phyloP scores from a whole-genome alignment of 2,797 vertebrate genomes.

The Takifugu rubripes region DNA sequence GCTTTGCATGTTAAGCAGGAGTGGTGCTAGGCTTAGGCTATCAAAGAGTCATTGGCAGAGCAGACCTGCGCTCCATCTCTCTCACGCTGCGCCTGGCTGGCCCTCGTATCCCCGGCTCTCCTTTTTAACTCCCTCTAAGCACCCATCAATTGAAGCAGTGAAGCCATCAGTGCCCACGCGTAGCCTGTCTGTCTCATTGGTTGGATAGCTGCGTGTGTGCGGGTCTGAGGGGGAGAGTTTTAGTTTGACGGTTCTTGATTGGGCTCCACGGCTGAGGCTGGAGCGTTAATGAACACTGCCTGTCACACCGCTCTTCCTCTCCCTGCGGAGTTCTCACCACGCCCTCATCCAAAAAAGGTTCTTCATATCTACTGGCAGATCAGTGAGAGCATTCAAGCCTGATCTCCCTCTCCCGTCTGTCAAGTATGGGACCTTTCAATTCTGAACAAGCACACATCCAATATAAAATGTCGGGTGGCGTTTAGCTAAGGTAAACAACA shows the following conservation, averaged over 20 bases:
- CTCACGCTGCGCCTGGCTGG: slow-evolving; percentile 29
- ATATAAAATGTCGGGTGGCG: no score
- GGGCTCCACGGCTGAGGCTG: slow-evolving; percentile 57
- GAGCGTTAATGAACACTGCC: slow-evolving; percentile 62
- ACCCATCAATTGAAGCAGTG: slow-evolving; percentile 67
- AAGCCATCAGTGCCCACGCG: slow-evolving; percentile 67
- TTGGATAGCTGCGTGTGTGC: slow-evolving; percentile 22
- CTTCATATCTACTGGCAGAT: slow-evolving; percentile 24
- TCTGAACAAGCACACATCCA: no score
- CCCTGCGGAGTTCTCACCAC: slow-evolving; percentile 44
- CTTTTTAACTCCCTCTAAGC: slow-evolving; percentile 54
- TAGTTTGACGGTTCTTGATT: slow-evolving; percentile 62
- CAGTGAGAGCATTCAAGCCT: slow-evolving; percentile 41
- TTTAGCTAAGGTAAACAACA: no score
- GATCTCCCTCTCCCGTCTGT: slow-evolving; percentile 13
- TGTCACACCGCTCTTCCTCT: slow-evolving; percentile 43
- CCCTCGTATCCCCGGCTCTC: slow-evolving; percentile 36
- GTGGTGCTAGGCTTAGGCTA: slow-evolving; percentile 47
- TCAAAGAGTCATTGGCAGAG: slow-evolving; percentile 49
- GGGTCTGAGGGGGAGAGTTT: slow-evolving; percentile 10
- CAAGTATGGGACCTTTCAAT: not conserved
- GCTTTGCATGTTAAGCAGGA: slow-evolving; percentile 60
- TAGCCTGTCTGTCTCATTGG: slow-evolving; percentile 49
- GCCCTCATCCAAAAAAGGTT: slow-evolving; percentile 43
- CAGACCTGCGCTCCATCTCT: slow-evolving; percentile 38